These are phyloP conservation scores for Corythoichthys haematopterus DNA, from an alignment of 2,113 vertebrate genomes.

Conservation along the genomic window DNA sequence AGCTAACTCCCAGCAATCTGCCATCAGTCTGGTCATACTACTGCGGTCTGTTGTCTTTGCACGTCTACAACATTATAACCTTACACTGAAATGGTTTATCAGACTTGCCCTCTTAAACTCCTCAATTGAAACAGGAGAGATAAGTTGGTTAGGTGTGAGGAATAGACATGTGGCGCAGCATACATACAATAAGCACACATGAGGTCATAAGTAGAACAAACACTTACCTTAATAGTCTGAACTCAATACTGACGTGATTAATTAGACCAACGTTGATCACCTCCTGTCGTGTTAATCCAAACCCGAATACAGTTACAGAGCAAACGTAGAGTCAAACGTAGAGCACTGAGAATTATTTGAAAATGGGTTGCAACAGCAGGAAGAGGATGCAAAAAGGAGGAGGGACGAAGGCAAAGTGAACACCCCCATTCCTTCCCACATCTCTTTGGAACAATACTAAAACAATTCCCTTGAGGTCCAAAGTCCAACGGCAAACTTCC, in stretches of 20 bases:
- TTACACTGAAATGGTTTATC: conserved; percentile 29
- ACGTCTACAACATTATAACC: conserved; percentile 31
- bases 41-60: conserved; percentile 28
- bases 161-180: conserved; percentile 20
- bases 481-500: conserved; percentile 57
- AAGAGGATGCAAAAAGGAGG: conserved; percentile 52
- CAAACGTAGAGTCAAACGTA: conserved; percentile 30
- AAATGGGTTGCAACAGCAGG: conserved; percentile 44
- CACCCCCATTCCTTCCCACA: conserved; percentile 21
- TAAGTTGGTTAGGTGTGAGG: neutral
- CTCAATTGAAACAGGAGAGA: conserved; percentile 16
- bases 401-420: conserved; percentile 44
- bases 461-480: conserved; percentile 60
- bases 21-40: conserved; percentile 51
- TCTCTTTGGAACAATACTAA: conserved; percentile 56
- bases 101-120: conserved; percentile 25
- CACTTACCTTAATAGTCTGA: conserved; percentile 40
- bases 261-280: conserved; percentile 35
- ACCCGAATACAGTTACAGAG: conserved; percentile 27
- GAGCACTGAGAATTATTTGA: conserved; percentile 19
- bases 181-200: neutral
- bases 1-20: conserved; percentile 53
- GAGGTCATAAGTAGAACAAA: neutral
- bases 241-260: conserved; percentile 31
- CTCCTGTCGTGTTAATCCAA: conserved; percentile 41